These are phyloP conservation scores for Xylota sylvarum DNA, from an alignment of 2,888 invertebrate species.

Conservation along the genomic window DNA sequence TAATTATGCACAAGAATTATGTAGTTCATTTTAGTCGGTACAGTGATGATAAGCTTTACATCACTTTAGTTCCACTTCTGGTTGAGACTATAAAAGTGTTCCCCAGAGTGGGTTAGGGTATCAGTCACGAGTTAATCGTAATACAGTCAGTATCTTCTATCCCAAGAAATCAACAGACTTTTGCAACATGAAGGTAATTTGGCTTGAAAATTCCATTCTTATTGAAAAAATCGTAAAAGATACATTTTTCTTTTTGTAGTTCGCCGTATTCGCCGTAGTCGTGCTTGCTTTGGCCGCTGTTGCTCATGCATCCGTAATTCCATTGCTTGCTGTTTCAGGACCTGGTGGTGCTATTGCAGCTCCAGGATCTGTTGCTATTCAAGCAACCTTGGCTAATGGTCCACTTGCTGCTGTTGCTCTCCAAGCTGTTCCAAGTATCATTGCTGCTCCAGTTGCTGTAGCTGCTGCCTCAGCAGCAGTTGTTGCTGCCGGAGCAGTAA, in stretches of 20 bases:
- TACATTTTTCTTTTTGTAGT: slow-evolving; percentile 41
- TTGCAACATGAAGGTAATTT: slow-evolving; percentile 71
- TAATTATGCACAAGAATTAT: background rate
- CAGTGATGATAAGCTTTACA: background rate
- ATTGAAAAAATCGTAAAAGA: background rate
- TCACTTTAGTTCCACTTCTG: too few relatives aligned
- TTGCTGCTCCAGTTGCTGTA: slow-evolving; percentile 38
- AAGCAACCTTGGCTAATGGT: slow-evolving; percentile 50
- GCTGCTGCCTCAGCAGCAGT: slow-evolving; percentile 39
- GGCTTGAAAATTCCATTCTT: background rate
- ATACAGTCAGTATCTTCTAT: background rate
- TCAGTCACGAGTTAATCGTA: slow-evolving; percentile 53
- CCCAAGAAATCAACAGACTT: background rate
- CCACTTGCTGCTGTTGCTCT: slow-evolving; percentile 54
- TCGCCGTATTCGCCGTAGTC: slow-evolving; percentile 59
- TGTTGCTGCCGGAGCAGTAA: slow-evolving; percentile 72
- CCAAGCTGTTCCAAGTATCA: slow-evolving; percentile 49
- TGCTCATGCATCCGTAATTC: slow-evolving; percentile 59
- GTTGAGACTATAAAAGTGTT: slow-evolving; percentile 43
- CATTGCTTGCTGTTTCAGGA: slow-evolving; percentile 25
- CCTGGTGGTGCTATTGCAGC: slow-evolving; percentile 52
- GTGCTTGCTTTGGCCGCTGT: slow-evolving; percentile 58
- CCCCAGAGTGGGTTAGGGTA: background rate
- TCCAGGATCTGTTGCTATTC: slow-evolving; percentile 60
- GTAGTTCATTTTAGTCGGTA: background rate